phyloP scores from a whole-genome alignment of 2,888 invertebrate species.

The Lomographa bimaculata region DNA sequence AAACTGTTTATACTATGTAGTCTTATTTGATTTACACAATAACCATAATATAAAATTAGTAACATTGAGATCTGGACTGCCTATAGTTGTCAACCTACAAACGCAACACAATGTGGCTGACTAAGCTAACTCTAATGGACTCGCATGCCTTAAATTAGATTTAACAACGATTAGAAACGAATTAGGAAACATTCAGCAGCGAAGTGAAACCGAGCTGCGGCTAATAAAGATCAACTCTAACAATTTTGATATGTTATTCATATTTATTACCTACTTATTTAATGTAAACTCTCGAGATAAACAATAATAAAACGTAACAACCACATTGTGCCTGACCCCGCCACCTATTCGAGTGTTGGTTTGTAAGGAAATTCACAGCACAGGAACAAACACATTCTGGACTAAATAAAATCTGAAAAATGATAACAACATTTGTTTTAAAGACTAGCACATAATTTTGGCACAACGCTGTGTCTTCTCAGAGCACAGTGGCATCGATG shows the following conservation, averaged over 20 bases:
- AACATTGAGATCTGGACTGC: constrained; percentile 39
- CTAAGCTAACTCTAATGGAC: constrained; percentile 26
- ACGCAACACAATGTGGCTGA: constrained; percentile 35
- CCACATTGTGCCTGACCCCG: constrained; percentile 59
- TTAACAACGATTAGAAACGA: constrained; percentile 7
- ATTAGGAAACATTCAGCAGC: constrained; percentile 10
- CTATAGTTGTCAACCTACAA: constrained; percentile 47
- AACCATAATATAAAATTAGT: constrained; percentile 27
- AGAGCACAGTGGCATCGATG: constrained; percentile 74
- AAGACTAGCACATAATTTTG: constrained; percentile 83
- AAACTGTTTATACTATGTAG: constrained; percentile 28
- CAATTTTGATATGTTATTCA: constrained; percentile 35
- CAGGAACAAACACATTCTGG: constrained; percentile 82
- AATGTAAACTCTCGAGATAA: constrained; percentile 33
- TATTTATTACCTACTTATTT: constrained; percentile 31
- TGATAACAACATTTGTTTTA: constrained; percentile 80
- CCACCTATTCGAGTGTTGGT: constrained; percentile 68
- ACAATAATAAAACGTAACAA: constrained; percentile 47
- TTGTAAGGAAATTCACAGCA: constrained; percentile 79
- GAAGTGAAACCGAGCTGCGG: constrained; percentile 6
- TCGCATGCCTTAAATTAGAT: constrained; percentile 27
- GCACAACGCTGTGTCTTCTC: constrained; percentile 75
- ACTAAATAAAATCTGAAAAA: constrained; percentile 83
- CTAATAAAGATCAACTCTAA: constrained; percentile 18
- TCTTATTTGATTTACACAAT: constrained; percentile 30